Evolutionary conservation across 1,140 invertebrate species (phyloP).

Genomic region (Aricia agestis): DNA sequence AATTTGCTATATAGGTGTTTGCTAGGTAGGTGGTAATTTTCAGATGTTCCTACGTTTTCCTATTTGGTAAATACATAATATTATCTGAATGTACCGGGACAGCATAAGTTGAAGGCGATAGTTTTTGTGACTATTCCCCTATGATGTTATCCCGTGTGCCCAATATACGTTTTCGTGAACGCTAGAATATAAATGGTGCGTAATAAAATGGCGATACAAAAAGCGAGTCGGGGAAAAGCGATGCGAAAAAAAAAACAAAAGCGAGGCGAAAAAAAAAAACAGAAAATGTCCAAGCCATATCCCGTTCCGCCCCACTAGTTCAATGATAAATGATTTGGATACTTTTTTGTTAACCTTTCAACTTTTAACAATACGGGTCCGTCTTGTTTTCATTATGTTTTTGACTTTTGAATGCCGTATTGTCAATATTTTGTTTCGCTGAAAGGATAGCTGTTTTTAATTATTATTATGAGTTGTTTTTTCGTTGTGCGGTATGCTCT

Average conservation of each 20-base stretch:
- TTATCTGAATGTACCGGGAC: neutral
- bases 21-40: too few species aligned
- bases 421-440: conserved; percentile 24
- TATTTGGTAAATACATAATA: too few species aligned
- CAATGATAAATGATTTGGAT: conserved; percentile 63
- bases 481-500: neutral
- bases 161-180: neutral
- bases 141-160: neutral
- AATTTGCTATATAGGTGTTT: too few species aligned
- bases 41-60: too few species aligned
- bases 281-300: conserved; percentile 55
- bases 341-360: conserved; percentile 39
- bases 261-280: conserved; percentile 39
- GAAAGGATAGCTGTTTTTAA: neutral
- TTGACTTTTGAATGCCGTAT: conserved; percentile 13
- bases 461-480: neutral
- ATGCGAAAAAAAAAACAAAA: conserved; percentile 25
- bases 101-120: neutral
- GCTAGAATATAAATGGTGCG: conserved; percentile 12
- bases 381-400: conserved; percentile 11
- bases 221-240: conserved; percentile 36
- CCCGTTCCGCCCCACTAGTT: conserved; percentile 56
- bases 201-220: conserved; percentile 18
- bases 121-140: neutral
- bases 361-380: conserved; percentile 15